A percentile compares a stretch with the other conserved stretches of the same genome.
phyloP scores from a whole-genome alignment of 2,113 vertebrate genomes.

The Dryoscopus gambensis region DNA sequence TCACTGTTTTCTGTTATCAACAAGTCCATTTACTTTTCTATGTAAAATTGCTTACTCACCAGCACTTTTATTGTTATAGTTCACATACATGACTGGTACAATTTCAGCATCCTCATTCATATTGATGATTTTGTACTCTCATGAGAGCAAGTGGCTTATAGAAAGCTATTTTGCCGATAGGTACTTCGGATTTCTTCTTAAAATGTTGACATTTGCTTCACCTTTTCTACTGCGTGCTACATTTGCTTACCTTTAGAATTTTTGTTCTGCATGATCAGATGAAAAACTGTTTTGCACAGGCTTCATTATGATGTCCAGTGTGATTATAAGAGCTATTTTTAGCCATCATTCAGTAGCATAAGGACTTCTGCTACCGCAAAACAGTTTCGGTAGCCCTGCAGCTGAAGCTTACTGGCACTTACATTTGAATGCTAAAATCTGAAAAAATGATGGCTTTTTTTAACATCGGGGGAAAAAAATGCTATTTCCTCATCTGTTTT shows the following conservation, averaged over 20 bases:
- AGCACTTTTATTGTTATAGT: background rate
- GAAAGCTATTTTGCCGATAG: background rate
- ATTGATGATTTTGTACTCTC: background rate
- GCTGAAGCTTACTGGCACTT: background rate
- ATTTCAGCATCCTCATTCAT: background rate
- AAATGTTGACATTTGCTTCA: background rate
- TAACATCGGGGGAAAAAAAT: no score
- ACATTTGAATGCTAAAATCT: background rate
- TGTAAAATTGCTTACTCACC: background rate
- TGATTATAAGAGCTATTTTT: background rate
- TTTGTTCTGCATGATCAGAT: background rate
- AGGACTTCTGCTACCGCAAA: background rate
- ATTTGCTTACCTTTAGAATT: background rate
- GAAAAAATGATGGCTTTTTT: no score
- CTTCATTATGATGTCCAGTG: background rate
- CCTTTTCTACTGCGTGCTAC: rapidly evolving
- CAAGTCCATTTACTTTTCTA: background rate
- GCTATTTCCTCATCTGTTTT: background rate
- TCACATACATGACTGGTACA: rapidly evolving
- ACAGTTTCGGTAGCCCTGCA: background rate
- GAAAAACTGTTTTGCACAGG: background rate
- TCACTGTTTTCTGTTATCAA: background rate
- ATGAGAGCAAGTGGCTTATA: background rate
- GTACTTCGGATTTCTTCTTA: background rate
- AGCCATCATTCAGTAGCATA: background rate